Evolutionary conservation across 2,113 vertebrate species (phyloP).

Genomic region (Daubentonia madagascariensis): DNA sequence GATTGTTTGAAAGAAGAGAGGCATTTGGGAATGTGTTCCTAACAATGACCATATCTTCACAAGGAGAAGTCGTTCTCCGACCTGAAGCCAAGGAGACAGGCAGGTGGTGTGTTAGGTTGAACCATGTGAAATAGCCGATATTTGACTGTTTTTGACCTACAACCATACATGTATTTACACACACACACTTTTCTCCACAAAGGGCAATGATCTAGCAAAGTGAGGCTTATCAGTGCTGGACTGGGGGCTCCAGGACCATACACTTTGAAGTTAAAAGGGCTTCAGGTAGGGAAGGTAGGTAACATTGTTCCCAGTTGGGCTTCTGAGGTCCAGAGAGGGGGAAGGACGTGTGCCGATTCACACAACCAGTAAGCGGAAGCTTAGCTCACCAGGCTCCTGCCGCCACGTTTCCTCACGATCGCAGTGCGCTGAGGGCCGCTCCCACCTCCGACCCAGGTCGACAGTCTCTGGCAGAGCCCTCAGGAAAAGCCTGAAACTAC

Average conservation of each 20-base stretch:
- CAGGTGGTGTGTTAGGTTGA: not conserved
- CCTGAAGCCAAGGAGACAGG: not conserved
- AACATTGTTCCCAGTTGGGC: not conserved
- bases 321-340: not conserved
- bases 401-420: accelerated
- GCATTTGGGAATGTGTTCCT: not conserved
- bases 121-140: not conserved
- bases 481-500: not conserved
- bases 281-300: not conserved
- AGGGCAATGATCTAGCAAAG: not conserved
- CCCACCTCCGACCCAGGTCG: not conserved
- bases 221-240: not conserved
- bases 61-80: not conserved
- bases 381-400: not conserved
- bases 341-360: not conserved
- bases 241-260: not conserved
- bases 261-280: not conserved
- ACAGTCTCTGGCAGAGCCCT: not conserved
- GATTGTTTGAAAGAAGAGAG: not conserved
- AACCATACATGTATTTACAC: not conserved
- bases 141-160: not conserved
- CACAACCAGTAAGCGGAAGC: not conserved
- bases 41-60: not conserved
- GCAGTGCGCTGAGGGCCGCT: not conserved
- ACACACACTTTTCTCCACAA: not conserved